Percentiles rank a stretch among this genome's conserved stretches.
These are phyloP conservation scores for Todiramphus chloris DNA, from an alignment of 2,113 vertebrate species.

Conservation along the genomic window DNA sequence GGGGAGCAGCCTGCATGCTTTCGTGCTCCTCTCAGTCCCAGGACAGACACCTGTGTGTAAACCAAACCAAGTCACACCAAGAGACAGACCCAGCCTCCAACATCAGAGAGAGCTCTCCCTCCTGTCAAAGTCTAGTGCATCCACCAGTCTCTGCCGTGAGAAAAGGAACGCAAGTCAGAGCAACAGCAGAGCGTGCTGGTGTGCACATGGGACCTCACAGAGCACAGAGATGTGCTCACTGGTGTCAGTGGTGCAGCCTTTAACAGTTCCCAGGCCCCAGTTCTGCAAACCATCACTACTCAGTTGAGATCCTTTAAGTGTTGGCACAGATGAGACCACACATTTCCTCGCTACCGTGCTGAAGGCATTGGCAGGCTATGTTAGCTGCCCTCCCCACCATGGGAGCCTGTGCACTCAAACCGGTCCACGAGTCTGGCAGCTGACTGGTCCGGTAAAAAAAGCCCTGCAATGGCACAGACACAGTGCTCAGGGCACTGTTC, in stretches of 20 bases:
- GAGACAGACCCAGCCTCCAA: not conserved
- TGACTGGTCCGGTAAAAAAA: not conserved
- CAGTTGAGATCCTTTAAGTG: not conserved
- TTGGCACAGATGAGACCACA: not conserved
- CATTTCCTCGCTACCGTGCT: not conserved
- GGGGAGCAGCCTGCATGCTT: not conserved
- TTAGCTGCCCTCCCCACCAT: not conserved
- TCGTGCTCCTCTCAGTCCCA: not conserved
- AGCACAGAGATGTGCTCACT: accelerated
- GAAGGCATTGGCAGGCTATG: not conserved
- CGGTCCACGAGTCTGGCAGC: not conserved
- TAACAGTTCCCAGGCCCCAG: not conserved
- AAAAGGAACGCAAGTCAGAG: not conserved
- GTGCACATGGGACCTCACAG: not conserved
- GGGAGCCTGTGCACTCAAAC: not conserved
- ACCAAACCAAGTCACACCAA: not conserved
- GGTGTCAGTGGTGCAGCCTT: not conserved
- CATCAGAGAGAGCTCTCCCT: not conserved
- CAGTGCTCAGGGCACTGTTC: accelerated
- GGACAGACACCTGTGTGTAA: accelerated
- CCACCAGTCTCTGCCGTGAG: not conserved
- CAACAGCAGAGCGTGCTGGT: not conserved
- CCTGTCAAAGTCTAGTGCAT: not conserved
- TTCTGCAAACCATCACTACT: not conserved
- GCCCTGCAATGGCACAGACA: not conserved